A percentile compares a stretch with the other conserved stretches of the same genome.
Conservation (phyloP, 2,797 vertebrate genomes). For the Gobio occitaniae region DNA sequence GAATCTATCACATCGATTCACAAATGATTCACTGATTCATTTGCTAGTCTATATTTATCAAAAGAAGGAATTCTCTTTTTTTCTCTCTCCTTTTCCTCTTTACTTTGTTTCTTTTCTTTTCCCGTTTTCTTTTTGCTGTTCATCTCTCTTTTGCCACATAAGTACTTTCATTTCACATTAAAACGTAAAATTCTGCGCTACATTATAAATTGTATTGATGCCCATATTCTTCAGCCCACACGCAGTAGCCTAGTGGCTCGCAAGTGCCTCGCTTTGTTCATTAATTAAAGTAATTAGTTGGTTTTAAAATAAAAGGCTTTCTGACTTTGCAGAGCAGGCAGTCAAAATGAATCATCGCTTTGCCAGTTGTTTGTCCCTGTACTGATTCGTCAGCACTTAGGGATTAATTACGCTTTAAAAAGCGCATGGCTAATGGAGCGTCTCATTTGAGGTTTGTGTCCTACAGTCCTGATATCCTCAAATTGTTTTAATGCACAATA, state of each 20-base stretch:
- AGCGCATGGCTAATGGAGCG: slow-evolving; percentile 18
- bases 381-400: slow-evolving; percentile 45
- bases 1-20: background rate
- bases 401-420: slow-evolving; percentile 55
- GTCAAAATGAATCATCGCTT: slow-evolving; percentile 35
- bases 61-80: background rate
- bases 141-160: background rate
- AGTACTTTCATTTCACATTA: background rate
- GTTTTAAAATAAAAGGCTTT: slow-evolving; percentile 49
- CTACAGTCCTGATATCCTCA: background rate
- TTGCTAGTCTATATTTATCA: background rate
- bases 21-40: background rate
- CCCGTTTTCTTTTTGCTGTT: background rate
- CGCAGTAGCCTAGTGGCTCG: background rate
- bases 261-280: slow-evolving; percentile 44
- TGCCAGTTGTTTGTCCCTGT: slow-evolving; percentile 29
- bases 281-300: slow-evolving; percentile 58
- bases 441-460: background rate
- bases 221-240: slow-evolving; percentile 7
- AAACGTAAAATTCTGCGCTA: background rate
- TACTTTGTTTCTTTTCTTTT: background rate
- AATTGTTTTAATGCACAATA: slow-evolving; percentile 9
- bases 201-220: slow-evolving; percentile 23
- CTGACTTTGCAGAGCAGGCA: slow-evolving; percentile 36
- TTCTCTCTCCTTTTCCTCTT: background rate